phyloP scores from a whole-genome alignment of 2,888 invertebrate genomes.

The Stenurella melanura region DNA sequence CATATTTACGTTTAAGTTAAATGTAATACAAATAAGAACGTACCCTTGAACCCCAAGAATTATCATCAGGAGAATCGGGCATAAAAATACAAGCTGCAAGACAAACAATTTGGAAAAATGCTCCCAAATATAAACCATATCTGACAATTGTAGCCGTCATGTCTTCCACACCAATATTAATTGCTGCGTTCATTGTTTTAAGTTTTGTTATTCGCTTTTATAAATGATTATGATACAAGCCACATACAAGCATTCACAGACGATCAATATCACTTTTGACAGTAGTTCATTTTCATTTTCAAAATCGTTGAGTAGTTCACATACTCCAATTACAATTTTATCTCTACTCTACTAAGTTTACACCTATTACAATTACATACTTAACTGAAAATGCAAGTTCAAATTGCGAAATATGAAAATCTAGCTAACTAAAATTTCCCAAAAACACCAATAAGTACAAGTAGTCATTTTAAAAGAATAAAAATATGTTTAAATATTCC shows the following conservation, averaged over 20 bases:
- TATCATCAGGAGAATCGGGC: slow-evolving; percentile 78
- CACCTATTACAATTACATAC: too few relatives aligned
- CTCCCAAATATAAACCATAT: slow-evolving; percentile 89
- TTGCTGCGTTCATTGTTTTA: slow-evolving; percentile 70
- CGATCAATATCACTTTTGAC: neutral
- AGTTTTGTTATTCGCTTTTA: neutral
- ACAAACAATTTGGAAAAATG: slow-evolving; percentile 90
- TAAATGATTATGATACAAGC: too few relatives aligned
- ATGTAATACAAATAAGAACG: slow-evolving; percentile 23
- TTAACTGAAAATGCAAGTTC: too few relatives aligned
- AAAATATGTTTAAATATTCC: too few relatives aligned
- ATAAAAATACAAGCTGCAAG: slow-evolving; percentile 88
- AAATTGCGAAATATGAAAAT: too few relatives aligned
- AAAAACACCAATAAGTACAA: too few relatives aligned
- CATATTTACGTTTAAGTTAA: neutral
- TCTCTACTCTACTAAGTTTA: too few relatives aligned
- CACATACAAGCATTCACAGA: too few relatives aligned
- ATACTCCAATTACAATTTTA: neutral
- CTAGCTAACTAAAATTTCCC: too few relatives aligned
- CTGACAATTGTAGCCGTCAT: slow-evolving; percentile 84
- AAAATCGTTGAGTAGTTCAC: neutral
- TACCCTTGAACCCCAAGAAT: slow-evolving; percentile 74
- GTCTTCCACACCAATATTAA: slow-evolving; percentile 80
- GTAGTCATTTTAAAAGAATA: too few relatives aligned
- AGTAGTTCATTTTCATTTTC: neutral